Evolutionary conservation across 2,113 vertebrate species (phyloP).

Genomic region (Psephotus haematonotus): DNA sequence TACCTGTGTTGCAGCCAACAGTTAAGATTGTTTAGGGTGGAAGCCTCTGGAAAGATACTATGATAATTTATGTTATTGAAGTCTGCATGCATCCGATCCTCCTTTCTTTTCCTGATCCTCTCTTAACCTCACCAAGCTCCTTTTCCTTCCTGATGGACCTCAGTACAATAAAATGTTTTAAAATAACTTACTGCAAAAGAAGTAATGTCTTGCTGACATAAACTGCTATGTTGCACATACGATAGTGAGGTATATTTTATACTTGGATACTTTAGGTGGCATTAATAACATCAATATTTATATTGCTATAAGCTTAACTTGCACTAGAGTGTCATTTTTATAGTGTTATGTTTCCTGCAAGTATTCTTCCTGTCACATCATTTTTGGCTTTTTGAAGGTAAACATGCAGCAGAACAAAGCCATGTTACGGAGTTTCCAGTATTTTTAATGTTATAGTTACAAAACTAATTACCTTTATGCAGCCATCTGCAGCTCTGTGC

Average conservation of each 20-base stretch:
- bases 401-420: not conserved
- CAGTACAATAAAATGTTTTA: not conserved
- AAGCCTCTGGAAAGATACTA: not conserved
- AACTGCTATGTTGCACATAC: not conserved
- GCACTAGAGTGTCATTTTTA: not conserved
- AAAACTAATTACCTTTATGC: constrained; percentile 48
- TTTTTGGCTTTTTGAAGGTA: constrained; percentile 28
- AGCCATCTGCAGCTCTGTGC: not conserved
- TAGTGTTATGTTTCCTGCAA: constrained; percentile 42
- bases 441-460: constrained; percentile 22
- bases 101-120: not conserved
- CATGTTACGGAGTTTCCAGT: not conserved
- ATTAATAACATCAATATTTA: constrained; percentile 49
- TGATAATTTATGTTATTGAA: not conserved
- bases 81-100: fast-evolving
- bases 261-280: not conserved
- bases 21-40: not conserved
- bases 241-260: not conserved
- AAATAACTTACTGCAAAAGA: not conserved
- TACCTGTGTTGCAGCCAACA: not conserved
- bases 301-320: constrained; percentile 39
- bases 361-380: constrained; percentile 27
- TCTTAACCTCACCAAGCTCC: not conserved
- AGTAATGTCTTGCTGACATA: not conserved
- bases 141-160: not conserved